These are phyloP conservation scores for Mellilla xanthometata DNA, from an alignment of 2,888 invertebrate species.

Conservation along the genomic window DNA sequence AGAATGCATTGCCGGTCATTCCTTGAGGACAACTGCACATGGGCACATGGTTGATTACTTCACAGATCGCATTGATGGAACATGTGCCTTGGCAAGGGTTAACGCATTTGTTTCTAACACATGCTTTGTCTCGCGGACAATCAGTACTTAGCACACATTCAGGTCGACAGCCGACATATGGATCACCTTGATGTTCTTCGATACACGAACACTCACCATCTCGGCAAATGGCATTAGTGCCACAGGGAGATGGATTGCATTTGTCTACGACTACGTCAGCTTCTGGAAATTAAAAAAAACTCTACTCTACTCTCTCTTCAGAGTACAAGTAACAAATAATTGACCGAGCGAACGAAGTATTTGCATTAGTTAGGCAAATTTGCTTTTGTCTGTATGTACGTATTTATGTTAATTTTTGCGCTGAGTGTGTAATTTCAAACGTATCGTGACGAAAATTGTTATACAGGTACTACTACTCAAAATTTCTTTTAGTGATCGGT, in stretches of 20 bases:
- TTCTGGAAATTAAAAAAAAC: slow-evolving; percentile 38
- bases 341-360: too few species aligned
- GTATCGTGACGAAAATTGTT: too few species aligned
- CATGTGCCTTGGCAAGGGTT: slow-evolving; percentile 89
- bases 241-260: slow-evolving; percentile 87
- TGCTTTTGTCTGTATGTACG: too few species aligned
- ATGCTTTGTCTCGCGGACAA: slow-evolving; percentile 85
- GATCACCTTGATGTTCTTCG: slow-evolving; percentile 85
- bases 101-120: slow-evolving; percentile 85
- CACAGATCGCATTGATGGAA: slow-evolving; percentile 86
- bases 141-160: slow-evolving; percentile 87
- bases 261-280: slow-evolving; percentile 50
- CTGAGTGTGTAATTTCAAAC: too few species aligned
- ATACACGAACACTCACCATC: slow-evolving; percentile 84
- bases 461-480: too few species aligned
- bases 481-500: too few species aligned
- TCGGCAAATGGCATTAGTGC: slow-evolving; percentile 82
- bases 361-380: too few species aligned
- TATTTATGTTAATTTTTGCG: too few species aligned
- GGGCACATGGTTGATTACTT: slow-evolving; percentile 87
- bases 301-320: too few species aligned
- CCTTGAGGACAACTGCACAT: slow-evolving; percentile 87
- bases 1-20: slow-evolving; percentile 87
- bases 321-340: too few species aligned
- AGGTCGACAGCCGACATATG: slow-evolving; percentile 86